A percentile compares a stretch with the other conserved stretches of the same genome.
Evolutionary conservation across 2,888 invertebrate genomes (phyloP).

Genomic region (Apantesis nais): DNA sequence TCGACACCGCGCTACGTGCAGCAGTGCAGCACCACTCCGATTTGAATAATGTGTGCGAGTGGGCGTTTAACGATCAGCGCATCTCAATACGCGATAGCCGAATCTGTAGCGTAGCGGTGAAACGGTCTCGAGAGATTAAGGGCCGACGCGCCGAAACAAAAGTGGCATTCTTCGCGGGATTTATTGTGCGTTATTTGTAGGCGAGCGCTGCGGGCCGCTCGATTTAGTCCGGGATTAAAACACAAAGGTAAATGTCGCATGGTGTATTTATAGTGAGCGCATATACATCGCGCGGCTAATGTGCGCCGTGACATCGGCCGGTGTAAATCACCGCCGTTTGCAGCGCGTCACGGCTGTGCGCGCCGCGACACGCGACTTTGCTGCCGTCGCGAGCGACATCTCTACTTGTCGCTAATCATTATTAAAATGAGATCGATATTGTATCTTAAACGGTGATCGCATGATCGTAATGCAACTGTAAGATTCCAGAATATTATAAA

Average conservation of each 20-base stretch:
- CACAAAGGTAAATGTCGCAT: slow-evolving; percentile 74
- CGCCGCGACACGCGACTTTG: not conserved
- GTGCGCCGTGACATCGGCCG: slow-evolving; percentile 49
- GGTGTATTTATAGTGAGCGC: slow-evolving; percentile 61
- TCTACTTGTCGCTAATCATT: slow-evolving; percentile 11
- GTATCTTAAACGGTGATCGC: slow-evolving; percentile 29
- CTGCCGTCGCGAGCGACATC: not conserved
- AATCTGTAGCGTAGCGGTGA: slow-evolving; percentile 46
- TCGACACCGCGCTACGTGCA: slow-evolving; percentile 21
- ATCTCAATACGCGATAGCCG: slow-evolving; percentile 52
- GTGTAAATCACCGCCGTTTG: slow-evolving; percentile 47
- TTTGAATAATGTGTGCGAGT: slow-evolving; percentile 50
- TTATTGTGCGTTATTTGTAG: slow-evolving; percentile 65
- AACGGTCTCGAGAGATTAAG: slow-evolving; percentile 61
- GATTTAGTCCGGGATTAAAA: slow-evolving; percentile 61
- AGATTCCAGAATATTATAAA: slow-evolving; percentile 16
- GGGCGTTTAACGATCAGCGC: slow-evolving; percentile 51
- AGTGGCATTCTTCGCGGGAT: slow-evolving; percentile 64
- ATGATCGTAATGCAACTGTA: slow-evolving; percentile 17
- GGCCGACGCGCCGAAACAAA: slow-evolving; percentile 48
- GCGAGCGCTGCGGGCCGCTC: slow-evolving; percentile 50
- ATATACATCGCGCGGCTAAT: slow-evolving; percentile 52
- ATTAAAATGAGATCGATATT: slow-evolving; percentile 27
- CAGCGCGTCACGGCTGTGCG: slow-evolving; percentile 20
- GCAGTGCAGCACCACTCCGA: slow-evolving; percentile 32